Conservation (phyloP, 2,113 vertebrate genomes). For the Ia io region DNA sequence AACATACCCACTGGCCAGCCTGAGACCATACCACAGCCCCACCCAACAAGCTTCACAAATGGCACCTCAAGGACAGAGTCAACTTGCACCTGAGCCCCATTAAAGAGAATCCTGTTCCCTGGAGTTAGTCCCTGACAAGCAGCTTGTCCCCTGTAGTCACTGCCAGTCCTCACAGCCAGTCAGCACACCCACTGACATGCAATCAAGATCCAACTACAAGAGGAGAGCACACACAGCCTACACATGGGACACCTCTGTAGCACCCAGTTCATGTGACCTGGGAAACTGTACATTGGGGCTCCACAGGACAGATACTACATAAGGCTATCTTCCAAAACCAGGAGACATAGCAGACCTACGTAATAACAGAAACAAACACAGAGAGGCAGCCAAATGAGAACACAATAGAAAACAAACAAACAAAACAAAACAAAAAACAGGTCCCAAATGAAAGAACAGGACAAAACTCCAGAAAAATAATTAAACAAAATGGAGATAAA, state of each 20-base stretch:
- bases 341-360: neutral
- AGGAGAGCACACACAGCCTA: neutral
- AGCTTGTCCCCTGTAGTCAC: neutral
- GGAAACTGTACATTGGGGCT: neutral
- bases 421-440: no score
- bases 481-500: no score
- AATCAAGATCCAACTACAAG: neutral
- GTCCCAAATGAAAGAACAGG: no score
- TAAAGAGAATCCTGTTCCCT: neutral
- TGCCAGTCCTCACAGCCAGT: neutral
- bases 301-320: neutral
- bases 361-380: no score
- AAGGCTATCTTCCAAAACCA: neutral
- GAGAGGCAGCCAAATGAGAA: no score
- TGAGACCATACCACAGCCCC: neutral
- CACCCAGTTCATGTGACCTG: neutral
- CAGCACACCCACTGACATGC: neutral
- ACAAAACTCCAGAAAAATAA: no score
- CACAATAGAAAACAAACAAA: no score
- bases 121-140: neutral
- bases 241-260: neutral
- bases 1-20: neutral
- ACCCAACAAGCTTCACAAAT: neutral
- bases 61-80: neutral
- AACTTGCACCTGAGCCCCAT: neutral